phyloP scores from a whole-genome alignment of 1,140 invertebrate genomes.

The Homalodisca vitripennis region DNA sequence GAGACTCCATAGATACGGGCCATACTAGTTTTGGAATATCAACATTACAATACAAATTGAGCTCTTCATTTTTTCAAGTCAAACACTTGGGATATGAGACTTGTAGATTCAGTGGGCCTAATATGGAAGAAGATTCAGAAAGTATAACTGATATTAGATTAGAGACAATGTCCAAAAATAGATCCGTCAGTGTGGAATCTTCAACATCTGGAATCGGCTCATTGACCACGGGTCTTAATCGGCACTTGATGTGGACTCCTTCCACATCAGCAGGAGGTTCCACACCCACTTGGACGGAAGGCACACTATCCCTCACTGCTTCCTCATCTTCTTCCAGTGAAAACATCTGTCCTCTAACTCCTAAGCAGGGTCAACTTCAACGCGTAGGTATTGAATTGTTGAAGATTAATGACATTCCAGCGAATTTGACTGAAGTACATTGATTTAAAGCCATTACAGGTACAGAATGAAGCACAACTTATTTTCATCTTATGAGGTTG shows the following conservation, averaged over 20 bases:
- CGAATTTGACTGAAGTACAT: no score
- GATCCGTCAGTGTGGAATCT: slow-evolving; percentile 67
- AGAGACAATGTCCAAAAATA: slow-evolving; percentile 59
- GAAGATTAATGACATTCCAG: no score
- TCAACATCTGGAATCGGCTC: slow-evolving; percentile 52
- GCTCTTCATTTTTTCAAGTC: neutral
- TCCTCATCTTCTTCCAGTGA: slow-evolving; percentile 92
- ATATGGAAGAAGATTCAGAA: neutral
- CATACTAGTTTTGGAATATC: neutral
- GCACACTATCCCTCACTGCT: slow-evolving; percentile 94
- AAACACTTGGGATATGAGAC: neutral
- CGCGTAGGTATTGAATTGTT: no score
- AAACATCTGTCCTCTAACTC: neutral
- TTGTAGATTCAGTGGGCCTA: neutral
- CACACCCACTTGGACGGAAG: slow-evolving; percentile 96
- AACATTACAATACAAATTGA: neutral
- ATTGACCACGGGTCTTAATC: slow-evolving; percentile 54
- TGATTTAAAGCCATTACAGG: no score
- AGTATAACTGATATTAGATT: slow-evolving; percentile 51
- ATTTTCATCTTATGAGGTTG: no score
- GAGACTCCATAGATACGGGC: slow-evolving; percentile 51
- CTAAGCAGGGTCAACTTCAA: no score
- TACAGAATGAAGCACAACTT: no score
- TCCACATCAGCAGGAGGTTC: slow-evolving; percentile 88
- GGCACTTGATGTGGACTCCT: slow-evolving; percentile 72